Evolutionary conservation across 2,888 invertebrate species (phyloP), one percentile per base, ranked within the genome.

Genomic region (Standfussiana lucernea): DNA sequence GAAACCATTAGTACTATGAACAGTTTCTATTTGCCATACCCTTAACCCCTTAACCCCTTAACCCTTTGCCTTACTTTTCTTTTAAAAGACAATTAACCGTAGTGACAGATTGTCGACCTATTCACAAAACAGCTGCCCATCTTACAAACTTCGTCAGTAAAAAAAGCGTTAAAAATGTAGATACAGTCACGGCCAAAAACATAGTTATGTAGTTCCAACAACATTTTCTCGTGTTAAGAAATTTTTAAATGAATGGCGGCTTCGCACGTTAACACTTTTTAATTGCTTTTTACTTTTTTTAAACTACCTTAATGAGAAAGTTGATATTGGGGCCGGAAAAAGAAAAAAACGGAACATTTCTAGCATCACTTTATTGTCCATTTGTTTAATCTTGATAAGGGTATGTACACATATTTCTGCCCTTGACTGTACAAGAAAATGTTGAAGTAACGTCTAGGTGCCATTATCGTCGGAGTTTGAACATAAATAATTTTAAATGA

Each of bases 401-500:
- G 32, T 32, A 21, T 47, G 15, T 21, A 21, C 3, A 45, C 35
- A 10, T 45, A 45, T 35, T 28, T 68, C 21, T 37, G 45, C 37
- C 28, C 21, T 69, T 24, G 37, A 72, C 35, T 67, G 45, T 45
- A 72, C n/a, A 45, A 35, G 68, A 68, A 68, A 35, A 53, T 56
- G 56, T 45, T 45, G n/a, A 24, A 72, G 32, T 59, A 72, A 64
- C 32, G 35, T 76, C 69, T 65, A 28, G 21, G 50, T 69, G 45
- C 61, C 61, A 72, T 81, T 73, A 77, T 70, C 6, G 66, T 42
- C 53, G 0, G 42, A 77, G 80, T 75, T 75, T 37, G 35, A 40
- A 77, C 66, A 67, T 80, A 42, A 70, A 77, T 72, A 47, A 69
- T 62, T 66, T 76, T 62, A 66, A 69, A 75, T 68, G 13, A 72